Evolutionary conservation across 2,888 invertebrate species (phyloP).

Genomic region (Lasioglossum pauxillum): DNA sequence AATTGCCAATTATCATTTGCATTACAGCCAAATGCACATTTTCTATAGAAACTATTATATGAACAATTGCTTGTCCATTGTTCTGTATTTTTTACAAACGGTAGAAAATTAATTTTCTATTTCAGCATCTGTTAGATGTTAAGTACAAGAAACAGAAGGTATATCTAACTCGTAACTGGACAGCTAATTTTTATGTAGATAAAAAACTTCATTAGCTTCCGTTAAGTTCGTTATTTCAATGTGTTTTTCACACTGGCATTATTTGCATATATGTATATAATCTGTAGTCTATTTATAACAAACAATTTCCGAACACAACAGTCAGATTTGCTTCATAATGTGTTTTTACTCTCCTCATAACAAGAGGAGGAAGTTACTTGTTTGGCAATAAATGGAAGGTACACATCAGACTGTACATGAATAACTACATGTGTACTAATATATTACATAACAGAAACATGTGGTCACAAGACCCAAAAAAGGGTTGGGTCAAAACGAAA

Average conservation of each 20-base stretch:
- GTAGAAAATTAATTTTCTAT: background rate
- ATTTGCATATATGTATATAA: background rate
- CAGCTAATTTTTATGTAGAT: background rate
- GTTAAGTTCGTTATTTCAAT: background rate
- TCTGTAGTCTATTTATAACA: background rate
- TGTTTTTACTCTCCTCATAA: background rate
- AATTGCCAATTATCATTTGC: conserved; percentile 18
- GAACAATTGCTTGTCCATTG: background rate
- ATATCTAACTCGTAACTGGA: background rate
- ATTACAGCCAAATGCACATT: conserved; percentile 14
- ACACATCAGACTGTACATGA: conserved; percentile 38
- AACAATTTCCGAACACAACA: background rate
- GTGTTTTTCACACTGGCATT: background rate
- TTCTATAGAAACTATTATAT: background rate
- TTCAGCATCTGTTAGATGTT: background rate
- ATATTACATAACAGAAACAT: conserved; percentile 65
- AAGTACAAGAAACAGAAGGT: background rate
- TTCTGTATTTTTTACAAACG: background rate
- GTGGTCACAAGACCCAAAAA: conserved; percentile 58
- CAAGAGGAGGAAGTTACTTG: conserved; percentile 31
- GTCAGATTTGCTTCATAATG: background rate
- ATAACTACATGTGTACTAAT: conserved; percentile 66
- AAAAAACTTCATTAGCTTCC: background rate
- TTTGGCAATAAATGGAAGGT: conserved; percentile 48
- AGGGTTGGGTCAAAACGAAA: conserved; percentile 48